Percentiles rank a stretch among this genome's conserved stretches.
Evolutionary conservation across 2,888 invertebrate genomes (phyloP).

Genomic region (Cheilosia pagana): DNA sequence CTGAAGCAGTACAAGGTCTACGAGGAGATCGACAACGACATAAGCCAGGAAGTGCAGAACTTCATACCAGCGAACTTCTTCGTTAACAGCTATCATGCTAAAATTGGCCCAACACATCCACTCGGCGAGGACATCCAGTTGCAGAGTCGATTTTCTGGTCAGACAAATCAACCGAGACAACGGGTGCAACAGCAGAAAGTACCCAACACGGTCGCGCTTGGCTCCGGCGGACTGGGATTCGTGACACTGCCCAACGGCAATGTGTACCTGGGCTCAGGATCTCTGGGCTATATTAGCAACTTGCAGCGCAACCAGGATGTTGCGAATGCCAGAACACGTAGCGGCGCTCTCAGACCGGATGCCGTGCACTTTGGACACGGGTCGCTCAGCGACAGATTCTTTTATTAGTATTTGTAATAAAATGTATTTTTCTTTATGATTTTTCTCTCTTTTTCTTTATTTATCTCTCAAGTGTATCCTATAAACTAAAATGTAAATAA

Average conservation of each 20-base stretch:
- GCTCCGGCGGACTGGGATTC: constrained; percentile 83
- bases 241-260: constrained; percentile 82
- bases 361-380: constrained; percentile 82
- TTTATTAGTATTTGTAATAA: constrained; percentile 10
- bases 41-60: constrained; percentile 78
- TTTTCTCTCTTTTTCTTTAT: constrained; percentile 40
- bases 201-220: constrained; percentile 80
- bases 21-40: constrained; percentile 82
- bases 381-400: constrained; percentile 77
- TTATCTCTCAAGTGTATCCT: constrained; percentile 62
- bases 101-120: constrained; percentile 76
- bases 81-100: constrained; percentile 79
- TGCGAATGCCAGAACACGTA: constrained; percentile 80
- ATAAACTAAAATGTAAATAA: constrained; percentile 65
- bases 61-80: constrained; percentile 79
- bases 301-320: constrained; percentile 79
- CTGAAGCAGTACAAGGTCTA: constrained; percentile 83
- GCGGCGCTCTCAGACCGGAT: constrained; percentile 79
- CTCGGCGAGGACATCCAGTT: constrained; percentile 62
- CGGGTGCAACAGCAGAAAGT: constrained; percentile 49
- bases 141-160: constrained; percentile 64
- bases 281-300: constrained; percentile 82
- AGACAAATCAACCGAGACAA: constrained; percentile 47
- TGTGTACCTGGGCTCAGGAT: constrained; percentile 83
- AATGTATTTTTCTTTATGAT: constrained; percentile 6